Evolutionary conservation across 2,113 vertebrate species (phyloP), one percentile per base, ranked within the genome.

Genomic region (Syngnathus floridae): DNA sequence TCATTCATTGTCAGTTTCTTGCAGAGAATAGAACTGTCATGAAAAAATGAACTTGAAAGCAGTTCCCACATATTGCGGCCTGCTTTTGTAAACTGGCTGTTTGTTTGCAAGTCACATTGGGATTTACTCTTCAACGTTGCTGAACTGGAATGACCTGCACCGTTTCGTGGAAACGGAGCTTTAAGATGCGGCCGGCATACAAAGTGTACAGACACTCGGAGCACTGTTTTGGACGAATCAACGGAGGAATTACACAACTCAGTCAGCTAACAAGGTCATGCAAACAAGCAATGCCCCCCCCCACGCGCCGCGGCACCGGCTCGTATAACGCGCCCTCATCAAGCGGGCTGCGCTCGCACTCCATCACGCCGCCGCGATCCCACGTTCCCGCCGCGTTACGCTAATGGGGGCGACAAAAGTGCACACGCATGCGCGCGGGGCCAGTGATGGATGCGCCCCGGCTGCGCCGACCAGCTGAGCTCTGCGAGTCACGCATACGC

Each of bases 381-480:
- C 31, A 40, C 74, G 72, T 73, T 76, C 82, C 74, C 0, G 21
- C 69, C 1, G 66, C 71, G 78, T 75, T 79, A 56, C 77, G 79
- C 80, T 74, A 74, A 67, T 70, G 31, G 21, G 68, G 17, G 5
- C 72, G 70, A 78, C 79, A 79, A 74, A 81, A 82, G 19, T 77
- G 73, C 82, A 72, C 76, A 72, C 69, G 49, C 72, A 31, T 56
- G 8, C 70, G 36, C 60, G 31, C 38, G 21, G 69, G 86, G 81
- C 70, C 79, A 84, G 84, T 83, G 84, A 70, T 74, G 75, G 3
- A 40, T 46, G 65, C 31, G 16, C 62, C 71, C 31, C 2, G 48
- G 55, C 79, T 21, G 38, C 74, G 67, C 72, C 37, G 70, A 64
- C 82, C 78, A 76, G 76, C 81, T 82, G 81, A 82, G 84, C 76